These are phyloP conservation scores for Cryptus armator DNA, from an alignment of 2,888 invertebrate genomes.

Conservation along the genomic window DNA sequence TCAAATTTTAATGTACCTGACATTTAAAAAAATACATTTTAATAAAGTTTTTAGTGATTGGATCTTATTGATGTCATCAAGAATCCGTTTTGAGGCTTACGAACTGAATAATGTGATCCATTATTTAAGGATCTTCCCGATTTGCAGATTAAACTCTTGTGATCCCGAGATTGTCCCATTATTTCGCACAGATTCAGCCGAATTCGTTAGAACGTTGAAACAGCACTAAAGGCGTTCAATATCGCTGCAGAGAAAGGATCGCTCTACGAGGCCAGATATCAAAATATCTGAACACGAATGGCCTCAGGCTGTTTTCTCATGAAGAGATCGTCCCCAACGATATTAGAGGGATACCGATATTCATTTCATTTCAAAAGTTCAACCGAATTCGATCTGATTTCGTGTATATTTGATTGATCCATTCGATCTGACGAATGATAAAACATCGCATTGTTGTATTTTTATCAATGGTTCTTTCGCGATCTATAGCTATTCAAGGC, in stretches of 20 bases:
- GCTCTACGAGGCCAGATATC: conserved; percentile 19
- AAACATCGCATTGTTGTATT: too few relatives aligned
- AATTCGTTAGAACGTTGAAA: conserved; percentile 9
- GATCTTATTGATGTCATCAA: too few relatives aligned
- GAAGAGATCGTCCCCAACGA: conserved; percentile 10
- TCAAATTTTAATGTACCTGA: too few relatives aligned
- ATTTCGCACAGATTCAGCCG: neutral
- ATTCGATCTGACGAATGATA: too few relatives aligned
- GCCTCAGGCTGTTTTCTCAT: conserved; percentile 18
- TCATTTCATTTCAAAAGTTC: too few relatives aligned
- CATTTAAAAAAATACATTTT: too few relatives aligned
- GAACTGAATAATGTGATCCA: neutral
- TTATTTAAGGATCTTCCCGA: neutral
- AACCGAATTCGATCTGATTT: too few relatives aligned
- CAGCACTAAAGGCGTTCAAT: neutral
- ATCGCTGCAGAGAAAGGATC: conserved; percentile 21
- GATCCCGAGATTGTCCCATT: neutral
- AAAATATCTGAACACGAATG: conserved; percentile 21
- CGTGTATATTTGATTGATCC: too few relatives aligned
- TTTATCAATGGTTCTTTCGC: too few relatives aligned
- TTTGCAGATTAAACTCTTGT: neutral
- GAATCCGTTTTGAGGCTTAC: too few relatives aligned
- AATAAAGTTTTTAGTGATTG: too few relatives aligned
- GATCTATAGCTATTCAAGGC: too few relatives aligned
- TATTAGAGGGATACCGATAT: neutral